A percentile compares a stretch with the other conserved stretches of the same genome.
Conservation (phyloP, 2,888 invertebrate genomes). For the Metellina segmentata region DNA sequence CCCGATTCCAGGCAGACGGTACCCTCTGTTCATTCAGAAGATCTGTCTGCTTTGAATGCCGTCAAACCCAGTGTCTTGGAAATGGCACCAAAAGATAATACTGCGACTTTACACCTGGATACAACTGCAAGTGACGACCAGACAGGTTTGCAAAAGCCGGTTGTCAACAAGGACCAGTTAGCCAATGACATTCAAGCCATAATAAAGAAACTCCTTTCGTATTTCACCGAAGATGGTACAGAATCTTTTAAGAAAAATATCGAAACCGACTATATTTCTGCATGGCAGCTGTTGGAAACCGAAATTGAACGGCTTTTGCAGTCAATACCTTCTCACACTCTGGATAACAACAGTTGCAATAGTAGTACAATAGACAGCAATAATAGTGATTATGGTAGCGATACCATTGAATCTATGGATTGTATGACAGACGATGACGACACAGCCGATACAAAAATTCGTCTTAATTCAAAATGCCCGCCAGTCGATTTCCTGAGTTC, state of each 20-base stretch:
- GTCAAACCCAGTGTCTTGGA: background rate
- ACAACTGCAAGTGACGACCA: constrained; percentile 1
- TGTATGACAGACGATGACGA: constrained; percentile 77
- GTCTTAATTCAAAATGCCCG: constrained; percentile 38
- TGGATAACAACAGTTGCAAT: constrained; percentile 72
- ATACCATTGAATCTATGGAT: constrained; percentile 77
- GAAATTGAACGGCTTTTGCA: constrained; percentile 77
- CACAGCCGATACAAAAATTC: constrained; percentile 44
- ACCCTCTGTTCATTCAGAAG: background rate
- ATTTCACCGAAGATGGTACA: constrained; percentile 54
- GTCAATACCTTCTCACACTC: constrained; percentile 75
- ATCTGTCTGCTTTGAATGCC: background rate
- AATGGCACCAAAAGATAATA: background rate
- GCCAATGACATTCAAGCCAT: constrained; percentile 66
- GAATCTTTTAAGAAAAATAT: constrained; percentile 49
- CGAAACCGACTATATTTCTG: constrained; percentile 59
- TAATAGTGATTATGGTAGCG: constrained; percentile 78
- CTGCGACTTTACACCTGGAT: background rate
- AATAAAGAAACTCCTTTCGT: constrained; percentile 68
- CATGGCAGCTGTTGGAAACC: constrained; percentile 76
- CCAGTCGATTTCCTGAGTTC: constrained; percentile 32
- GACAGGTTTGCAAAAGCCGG: constrained; percentile 10
- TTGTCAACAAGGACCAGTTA: constrained; percentile 55
- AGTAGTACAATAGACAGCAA: constrained; percentile 77
- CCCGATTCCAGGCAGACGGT: background rate